A percentile compares a stretch with the other conserved stretches of the same genome.
These are phyloP conservation scores for Vicugna pacos DNA, from an alignment of 2,113 vertebrate species.

Conservation along the genomic window DNA sequence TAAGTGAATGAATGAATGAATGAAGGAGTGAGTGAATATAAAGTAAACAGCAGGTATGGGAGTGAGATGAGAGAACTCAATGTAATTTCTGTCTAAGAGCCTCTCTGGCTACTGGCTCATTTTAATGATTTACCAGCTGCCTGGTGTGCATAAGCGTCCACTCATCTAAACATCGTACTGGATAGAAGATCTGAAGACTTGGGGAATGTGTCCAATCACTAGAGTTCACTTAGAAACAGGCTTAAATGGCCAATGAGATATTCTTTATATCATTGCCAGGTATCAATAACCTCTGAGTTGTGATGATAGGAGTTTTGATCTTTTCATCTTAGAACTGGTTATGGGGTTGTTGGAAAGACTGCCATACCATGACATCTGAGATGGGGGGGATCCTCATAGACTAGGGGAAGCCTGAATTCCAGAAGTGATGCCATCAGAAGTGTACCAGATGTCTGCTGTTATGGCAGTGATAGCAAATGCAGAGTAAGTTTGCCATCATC, in stretches of 20 bases:
- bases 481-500: not conserved
- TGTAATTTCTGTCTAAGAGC: not conserved
- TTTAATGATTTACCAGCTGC: not conserved
- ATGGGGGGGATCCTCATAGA: not conserved
- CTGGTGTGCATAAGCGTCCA: not conserved
- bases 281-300: not conserved
- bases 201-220: not conserved
- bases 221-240: constrained; percentile 8
- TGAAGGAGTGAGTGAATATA: not conserved
- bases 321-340: not conserved
- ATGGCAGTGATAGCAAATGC: not conserved
- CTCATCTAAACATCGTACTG: not conserved
- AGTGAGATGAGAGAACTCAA: not conserved
- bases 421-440: not conserved
- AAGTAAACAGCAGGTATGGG: not conserved
- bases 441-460: not conserved
- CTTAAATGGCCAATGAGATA: not conserved
- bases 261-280: not conserved
- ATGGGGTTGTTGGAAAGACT: not conserved
- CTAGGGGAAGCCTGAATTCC: not conserved
- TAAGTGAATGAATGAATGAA: not conserved
- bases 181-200: not conserved
- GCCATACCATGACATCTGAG: not conserved
- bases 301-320: not conserved
- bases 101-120: not conserved